Evolutionary conservation across 2,113 vertebrate genomes (phyloP).

Genomic region (Carlito syrichta): DNA sequence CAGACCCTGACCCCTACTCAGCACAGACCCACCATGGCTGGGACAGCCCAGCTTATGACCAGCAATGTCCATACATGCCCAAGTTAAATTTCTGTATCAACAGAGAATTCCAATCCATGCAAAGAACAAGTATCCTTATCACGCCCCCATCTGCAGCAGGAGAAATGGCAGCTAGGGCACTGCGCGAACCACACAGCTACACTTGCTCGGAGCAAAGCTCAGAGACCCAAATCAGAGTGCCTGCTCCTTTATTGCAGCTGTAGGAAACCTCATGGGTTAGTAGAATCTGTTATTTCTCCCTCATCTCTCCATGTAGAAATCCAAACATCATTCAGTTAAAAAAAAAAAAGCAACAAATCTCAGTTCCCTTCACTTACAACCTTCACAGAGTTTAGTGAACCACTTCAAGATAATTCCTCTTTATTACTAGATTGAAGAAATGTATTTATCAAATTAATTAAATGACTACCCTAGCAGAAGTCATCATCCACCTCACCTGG

Average conservation of each 20-base stretch:
- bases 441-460: too few species aligned
- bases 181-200: background rate
- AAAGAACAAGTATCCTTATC: background rate
- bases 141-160: fast-evolving
- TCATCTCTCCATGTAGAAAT: background rate
- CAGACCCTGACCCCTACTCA: background rate
- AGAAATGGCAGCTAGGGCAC: too few species aligned
- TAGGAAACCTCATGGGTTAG: background rate
- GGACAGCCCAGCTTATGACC: fast-evolving
- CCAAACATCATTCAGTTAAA: background rate
- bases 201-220: background rate
- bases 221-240: background rate
- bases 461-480: background rate
- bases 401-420: background rate
- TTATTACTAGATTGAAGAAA: background rate
- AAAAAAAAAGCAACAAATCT: background rate
- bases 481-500: background rate
- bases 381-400: background rate
- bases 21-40: background rate
- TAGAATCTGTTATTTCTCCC: background rate
- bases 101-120: too few species aligned
- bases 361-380: too few species aligned
- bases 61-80: fast-evolving
- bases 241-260: fast-evolving
- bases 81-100: background rate